Evolutionary conservation across 2,113 vertebrate species (phyloP).

Genomic region (Oxygymnocypris stewartii): DNA sequence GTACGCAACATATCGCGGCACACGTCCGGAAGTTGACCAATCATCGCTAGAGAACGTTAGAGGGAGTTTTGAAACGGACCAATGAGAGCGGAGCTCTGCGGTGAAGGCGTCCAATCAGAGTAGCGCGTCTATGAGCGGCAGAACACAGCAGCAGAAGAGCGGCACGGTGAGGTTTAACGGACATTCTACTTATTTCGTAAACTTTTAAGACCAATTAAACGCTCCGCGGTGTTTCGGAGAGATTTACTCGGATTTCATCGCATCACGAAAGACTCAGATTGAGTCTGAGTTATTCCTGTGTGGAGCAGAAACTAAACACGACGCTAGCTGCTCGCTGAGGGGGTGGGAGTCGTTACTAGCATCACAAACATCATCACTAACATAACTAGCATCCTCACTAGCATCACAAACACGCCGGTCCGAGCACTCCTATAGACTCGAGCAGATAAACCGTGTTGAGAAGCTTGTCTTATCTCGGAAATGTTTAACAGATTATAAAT

Average conservation of each 20-base stretch:
- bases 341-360: no score
- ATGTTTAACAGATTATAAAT: no score
- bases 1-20: not conserved
- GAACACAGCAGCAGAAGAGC: not conserved
- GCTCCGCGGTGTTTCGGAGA: not conserved
- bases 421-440: no score
- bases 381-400: no score
- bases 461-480: no score
- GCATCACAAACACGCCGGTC: no score
- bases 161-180: slow-evolving; percentile 3
- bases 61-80: slow-evolving; percentile 60
- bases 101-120: not conserved
- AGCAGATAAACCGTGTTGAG: no score
- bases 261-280: no score
- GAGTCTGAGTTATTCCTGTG: no score
- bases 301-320: no score
- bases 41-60: slow-evolving; percentile 54
- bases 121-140: not conserved
- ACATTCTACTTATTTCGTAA: not conserved
- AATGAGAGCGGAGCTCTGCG: slow-evolving; percentile 58
- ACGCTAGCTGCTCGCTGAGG: no score
- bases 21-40: slow-evolving; percentile 63
- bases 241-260: not conserved
- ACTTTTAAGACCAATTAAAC: not conserved
- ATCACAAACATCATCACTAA: no score